Evolutionary conservation across 2,888 invertebrate species (phyloP).

Genomic region (Orthonevra nobilis): DNA sequence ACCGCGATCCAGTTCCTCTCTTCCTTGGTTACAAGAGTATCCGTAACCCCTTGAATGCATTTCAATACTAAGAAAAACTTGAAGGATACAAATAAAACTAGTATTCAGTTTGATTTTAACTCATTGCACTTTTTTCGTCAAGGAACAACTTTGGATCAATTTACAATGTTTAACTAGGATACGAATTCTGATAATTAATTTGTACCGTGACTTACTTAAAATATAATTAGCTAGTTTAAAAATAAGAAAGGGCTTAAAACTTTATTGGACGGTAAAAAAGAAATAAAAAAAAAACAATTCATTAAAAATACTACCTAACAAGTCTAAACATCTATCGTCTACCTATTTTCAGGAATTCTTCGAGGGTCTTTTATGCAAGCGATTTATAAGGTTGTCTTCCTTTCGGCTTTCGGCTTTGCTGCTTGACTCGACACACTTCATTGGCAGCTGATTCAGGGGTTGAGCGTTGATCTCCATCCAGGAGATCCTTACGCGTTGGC

Average conservation of each 20-base stretch:
- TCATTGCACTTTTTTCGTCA: no score
- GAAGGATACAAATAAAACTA: no score
- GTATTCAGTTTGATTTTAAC: no score
- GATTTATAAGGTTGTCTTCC: slow-evolving; percentile 8
- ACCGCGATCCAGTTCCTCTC: no score
- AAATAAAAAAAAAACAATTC: background rate
- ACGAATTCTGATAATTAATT: slow-evolving; percentile 24
- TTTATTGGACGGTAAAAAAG: slow-evolving; percentile 33
- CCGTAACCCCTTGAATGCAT: no score
- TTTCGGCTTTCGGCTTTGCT: background rate
- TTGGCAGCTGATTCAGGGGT: slow-evolving; percentile 9
- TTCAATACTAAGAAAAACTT: no score
- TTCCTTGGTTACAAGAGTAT: no score
- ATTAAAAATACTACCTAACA: slow-evolving; percentile 1
- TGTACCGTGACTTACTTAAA: slow-evolving; percentile 43
- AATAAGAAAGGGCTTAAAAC: background rate
- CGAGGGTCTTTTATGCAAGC: slow-evolving; percentile 40
- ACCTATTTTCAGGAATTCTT: slow-evolving; percentile 29
- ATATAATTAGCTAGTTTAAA: background rate
- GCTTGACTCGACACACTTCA: background rate
- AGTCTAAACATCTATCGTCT: slow-evolving; percentile 5
- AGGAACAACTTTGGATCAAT: slow-evolving; percentile 27
- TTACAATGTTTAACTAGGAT: no score
- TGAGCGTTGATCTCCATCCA: background rate
- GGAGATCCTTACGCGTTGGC: background rate